These are phyloP conservation scores for Pissodes strobi DNA, from an alignment of 1,140 invertebrate species.

Conservation along the genomic window DNA sequence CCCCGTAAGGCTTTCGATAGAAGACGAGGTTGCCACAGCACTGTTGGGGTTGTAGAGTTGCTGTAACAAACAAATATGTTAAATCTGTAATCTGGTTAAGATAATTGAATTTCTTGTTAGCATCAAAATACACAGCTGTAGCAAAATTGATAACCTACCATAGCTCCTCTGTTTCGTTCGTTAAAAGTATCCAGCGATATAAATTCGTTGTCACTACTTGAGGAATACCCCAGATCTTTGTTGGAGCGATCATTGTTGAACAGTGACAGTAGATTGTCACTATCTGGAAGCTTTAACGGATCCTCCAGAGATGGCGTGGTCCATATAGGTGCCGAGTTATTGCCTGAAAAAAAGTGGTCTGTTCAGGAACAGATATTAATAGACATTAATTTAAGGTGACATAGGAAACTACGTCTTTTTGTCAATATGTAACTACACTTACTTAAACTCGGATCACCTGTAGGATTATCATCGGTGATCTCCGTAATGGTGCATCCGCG, in stretches of 20 bases:
- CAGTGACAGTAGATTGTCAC: slow-evolving; percentile 46
- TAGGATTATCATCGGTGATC: slow-evolving; percentile 50
- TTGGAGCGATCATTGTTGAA: slow-evolving; percentile 53
- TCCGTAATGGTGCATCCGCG: slow-evolving; percentile 46
- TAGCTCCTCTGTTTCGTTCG: slow-evolving; percentile 44
- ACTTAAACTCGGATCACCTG: slow-evolving; percentile 42
- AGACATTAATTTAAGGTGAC: too few relatives aligned
- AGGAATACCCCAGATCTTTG: slow-evolving; percentile 52
- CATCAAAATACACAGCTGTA: too few relatives aligned
- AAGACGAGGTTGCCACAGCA: slow-evolving; percentile 31
- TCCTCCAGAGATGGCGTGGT: slow-evolving; percentile 43
- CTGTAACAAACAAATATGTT: too few relatives aligned
- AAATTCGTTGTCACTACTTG: slow-evolving; percentile 52
- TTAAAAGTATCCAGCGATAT: slow-evolving; percentile 51
- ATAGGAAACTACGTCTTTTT: too few relatives aligned
- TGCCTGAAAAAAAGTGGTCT: slow-evolving; percentile 26
- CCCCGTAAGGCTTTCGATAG: slow-evolving; percentile 46
- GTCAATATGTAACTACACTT: slow-evolving; percentile 31
- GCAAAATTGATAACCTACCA: slow-evolving; percentile 30
- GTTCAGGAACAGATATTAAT: slow-evolving; percentile 20
- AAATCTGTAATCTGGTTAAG: too few relatives aligned
- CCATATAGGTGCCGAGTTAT: slow-evolving; percentile 29
- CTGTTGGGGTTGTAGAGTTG: slow-evolving; percentile 48
- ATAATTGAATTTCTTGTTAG: too few relatives aligned
- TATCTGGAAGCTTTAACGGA: slow-evolving; percentile 45